phyloP scores from a whole-genome alignment of 2,113 vertebrate species.

The Onychostoma macrolepis region DNA sequence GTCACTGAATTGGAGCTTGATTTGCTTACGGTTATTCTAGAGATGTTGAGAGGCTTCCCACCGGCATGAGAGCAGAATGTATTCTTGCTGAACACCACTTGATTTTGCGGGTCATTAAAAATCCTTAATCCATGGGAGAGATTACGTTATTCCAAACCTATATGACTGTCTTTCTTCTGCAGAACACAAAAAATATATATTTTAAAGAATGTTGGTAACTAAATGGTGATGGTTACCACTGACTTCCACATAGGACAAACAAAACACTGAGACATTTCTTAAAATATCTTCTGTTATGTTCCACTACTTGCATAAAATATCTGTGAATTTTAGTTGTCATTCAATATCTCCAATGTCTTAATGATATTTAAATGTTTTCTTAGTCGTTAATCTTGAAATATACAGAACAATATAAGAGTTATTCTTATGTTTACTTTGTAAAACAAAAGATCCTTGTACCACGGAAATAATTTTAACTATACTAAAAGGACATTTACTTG shows the following conservation, averaged over 20 bases:
- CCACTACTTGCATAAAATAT: not conserved
- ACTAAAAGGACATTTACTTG: not conserved
- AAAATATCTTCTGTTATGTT: not conserved
- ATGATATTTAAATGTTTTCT: too few relatives aligned
- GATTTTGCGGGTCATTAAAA: not conserved
- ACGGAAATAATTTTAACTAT: too few relatives aligned
- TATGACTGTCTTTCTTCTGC: not conserved
- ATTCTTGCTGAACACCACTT: not conserved
- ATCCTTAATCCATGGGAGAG: not conserved
- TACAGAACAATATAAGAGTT: too few relatives aligned
- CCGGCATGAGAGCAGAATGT: not conserved
- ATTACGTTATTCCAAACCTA: not conserved
- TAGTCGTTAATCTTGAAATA: too few relatives aligned
- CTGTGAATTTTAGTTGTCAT: not conserved
- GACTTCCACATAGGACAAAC: not conserved
- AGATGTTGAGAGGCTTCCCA: not conserved
- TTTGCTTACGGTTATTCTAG: not conserved
- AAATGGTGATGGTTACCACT: not conserved
- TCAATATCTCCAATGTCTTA: not conserved
- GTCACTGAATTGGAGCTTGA: not conserved
- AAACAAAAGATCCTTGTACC: too few relatives aligned
- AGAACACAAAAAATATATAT: not conserved
- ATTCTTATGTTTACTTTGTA: too few relatives aligned
- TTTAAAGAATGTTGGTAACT: not conserved
- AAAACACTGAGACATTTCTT: too few relatives aligned